Base-by-base conservation (phyloP, 2,888 invertebrate genomes). In the Morinoia aosen region DNA sequence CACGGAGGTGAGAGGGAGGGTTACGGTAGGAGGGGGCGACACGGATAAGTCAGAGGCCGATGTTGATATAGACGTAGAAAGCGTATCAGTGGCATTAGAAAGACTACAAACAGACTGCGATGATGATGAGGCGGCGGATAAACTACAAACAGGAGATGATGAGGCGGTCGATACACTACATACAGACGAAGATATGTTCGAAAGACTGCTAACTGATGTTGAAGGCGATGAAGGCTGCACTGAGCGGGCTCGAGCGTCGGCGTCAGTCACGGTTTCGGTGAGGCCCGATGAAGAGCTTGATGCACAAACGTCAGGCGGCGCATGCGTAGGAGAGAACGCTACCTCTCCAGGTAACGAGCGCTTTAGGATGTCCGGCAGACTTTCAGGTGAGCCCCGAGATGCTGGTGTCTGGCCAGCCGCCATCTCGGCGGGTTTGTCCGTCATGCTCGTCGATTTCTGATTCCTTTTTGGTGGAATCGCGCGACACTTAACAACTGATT, bases 31-130 rank as follows among this genome's bases (percentile, higher is more conserved):
- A 57, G 93, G 93, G 5, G 93, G 93, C n/a, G 93, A 93, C n/a
- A 57, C 93, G 2, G 93, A 93, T 33, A 93, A 57, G 25, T 93
- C 93, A n/a, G 93, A 93, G 56, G 93, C 93, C 16, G 93, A 93
- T 93, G 93, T 56, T n/a, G 95, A 95, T 95, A 95, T 64, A n/a
- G 95, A 95, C 10, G 95, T 95, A 40, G 95, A 95, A n/a, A 95
- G 58, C 40, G 95, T 95, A 48, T 95, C 95, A 39, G 95, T 64
- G 58, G 95, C 39, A 64, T 33, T 39, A n/a, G 94, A 94, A 39
- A 93, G 93, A 57, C 93, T 93, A 57, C 93, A 93, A 48, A 93
- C 57, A 57, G 93, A 93, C 56, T 39, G 93, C 39, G 93, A 93
- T 48, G 93, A 90, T 40, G 90, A 90, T 90, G 93, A 95, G 58